Evolutionary conservation across 2,888 invertebrate genomes (phyloP).

Genomic region (Trissolcus japonicus): DNA sequence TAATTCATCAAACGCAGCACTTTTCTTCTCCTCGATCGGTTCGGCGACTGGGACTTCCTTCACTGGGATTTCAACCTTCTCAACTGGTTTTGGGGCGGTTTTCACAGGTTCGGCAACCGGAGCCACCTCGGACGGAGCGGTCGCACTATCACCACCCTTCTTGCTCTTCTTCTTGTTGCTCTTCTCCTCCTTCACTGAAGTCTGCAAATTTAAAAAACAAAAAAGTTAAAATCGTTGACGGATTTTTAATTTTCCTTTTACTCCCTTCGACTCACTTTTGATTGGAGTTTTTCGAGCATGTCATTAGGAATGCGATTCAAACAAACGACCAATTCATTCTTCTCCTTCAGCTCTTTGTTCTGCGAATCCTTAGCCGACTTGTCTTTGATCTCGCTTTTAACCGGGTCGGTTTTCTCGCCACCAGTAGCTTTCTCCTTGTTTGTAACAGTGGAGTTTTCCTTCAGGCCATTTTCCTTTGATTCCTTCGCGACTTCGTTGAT

Average conservation of each 20-base stretch:
- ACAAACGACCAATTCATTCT: constrained; percentile 73
- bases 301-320: constrained; percentile 69
- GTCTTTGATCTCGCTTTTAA: constrained; percentile 76
- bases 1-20: constrained; percentile 79
- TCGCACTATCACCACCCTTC: constrained; percentile 60
- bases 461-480: constrained; percentile 73
- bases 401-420: constrained; percentile 74
- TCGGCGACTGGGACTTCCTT: constrained; percentile 59
- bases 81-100: constrained; percentile 61
- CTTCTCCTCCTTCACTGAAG: constrained; percentile 67
- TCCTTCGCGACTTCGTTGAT: constrained; percentile 76
- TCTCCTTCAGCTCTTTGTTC: constrained; percentile 77
- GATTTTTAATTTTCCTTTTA: neutral
- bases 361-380: constrained; percentile 78
- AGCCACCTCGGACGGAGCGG: constrained; percentile 24
- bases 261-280: too few relatives aligned
- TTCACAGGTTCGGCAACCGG: constrained; percentile 63
- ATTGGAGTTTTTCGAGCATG: constrained; percentile 63
- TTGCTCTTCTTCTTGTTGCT: constrained; percentile 75
- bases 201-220: constrained; percentile 36
- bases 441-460: constrained; percentile 73
- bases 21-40: constrained; percentile 64
- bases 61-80: constrained; percentile 60
- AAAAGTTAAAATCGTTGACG: neutral
- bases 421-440: constrained; percentile 76